Evolutionary conservation across 1,140 invertebrate species (phyloP).

Genomic region (Lamellibrachia luymesi): DNA sequence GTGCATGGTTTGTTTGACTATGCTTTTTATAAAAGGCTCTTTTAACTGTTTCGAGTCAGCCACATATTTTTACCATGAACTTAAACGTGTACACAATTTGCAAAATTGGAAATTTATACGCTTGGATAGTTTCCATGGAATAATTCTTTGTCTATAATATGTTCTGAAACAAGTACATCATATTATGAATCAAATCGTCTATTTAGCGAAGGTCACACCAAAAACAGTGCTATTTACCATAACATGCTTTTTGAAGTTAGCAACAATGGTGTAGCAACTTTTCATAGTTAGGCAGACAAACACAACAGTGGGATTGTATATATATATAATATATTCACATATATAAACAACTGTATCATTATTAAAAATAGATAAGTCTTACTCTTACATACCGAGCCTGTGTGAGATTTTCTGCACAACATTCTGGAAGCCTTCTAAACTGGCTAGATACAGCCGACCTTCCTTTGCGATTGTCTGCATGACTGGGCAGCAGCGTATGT

Average conservation of each 20-base stretch:
- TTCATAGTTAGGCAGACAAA: neutral
- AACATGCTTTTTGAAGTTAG: neutral
- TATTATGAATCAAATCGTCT: neutral
- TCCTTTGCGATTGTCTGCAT: neutral
- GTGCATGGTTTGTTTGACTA: no score
- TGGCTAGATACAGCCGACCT: neutral
- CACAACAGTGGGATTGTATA: neutral
- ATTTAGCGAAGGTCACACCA: neutral
- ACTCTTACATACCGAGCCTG: neutral
- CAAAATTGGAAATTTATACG: neutral
- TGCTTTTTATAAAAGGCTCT: no score
- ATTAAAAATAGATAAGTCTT: neutral
- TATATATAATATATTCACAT: neutral
- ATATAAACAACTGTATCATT: neutral
- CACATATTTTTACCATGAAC: neutral
- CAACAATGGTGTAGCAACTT: neutral
- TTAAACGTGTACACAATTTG: neutral
- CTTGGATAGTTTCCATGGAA: neutral
- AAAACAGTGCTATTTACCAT: neutral
- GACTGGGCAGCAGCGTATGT: neutral
- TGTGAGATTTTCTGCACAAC: neutral
- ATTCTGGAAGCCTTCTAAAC: neutral
- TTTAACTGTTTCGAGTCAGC: no score
- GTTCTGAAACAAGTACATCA: neutral
- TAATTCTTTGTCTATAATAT: neutral